Percentiles rank a stretch among this genome's conserved stretches.
These are phyloP conservation scores for Dioctria linearis DNA, from an alignment of 2,888 invertebrate genomes.

Conservation along the genomic window DNA sequence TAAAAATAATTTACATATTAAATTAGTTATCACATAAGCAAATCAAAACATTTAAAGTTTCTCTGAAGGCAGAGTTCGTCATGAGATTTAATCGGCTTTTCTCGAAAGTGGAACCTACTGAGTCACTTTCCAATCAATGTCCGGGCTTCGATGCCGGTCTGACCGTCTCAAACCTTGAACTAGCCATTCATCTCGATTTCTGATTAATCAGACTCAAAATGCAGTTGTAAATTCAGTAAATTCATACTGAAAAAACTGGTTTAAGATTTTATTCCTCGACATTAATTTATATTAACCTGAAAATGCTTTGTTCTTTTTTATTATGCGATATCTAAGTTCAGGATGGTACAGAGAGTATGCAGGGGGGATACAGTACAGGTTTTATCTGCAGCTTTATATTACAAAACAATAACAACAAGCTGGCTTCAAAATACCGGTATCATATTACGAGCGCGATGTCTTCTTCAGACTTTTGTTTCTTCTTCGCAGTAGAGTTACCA, in stretches of 20 bases:
- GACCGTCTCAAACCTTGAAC: not conserved
- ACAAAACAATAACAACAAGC: too few species aligned
- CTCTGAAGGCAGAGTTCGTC: not conserved
- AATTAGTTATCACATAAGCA: too few species aligned
- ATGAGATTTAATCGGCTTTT: not conserved
- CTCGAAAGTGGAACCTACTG: not conserved
- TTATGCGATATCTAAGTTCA: not conserved
- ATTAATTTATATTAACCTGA: not conserved
- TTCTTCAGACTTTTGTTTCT: too few species aligned
- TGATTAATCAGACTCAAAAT: not conserved
- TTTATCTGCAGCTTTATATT: too few species aligned
- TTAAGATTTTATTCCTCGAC: not conserved
- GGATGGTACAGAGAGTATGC: too few species aligned
- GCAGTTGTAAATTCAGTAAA: not conserved
- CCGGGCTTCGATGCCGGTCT: not conserved
- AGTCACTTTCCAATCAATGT: slow-evolving; percentile 3
- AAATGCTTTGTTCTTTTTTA: not conserved
- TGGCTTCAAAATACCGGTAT: too few species aligned
- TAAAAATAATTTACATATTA: too few species aligned
- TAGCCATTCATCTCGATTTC: not conserved
- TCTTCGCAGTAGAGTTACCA: not conserved
- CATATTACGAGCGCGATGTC: too few species aligned
- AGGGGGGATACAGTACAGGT: too few species aligned
- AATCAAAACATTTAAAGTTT: not conserved
- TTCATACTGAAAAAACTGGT: not conserved